These are phyloP conservation scores for Cryptotermes secundus DNA, from an alignment of 1,140 invertebrate genomes.

Conservation along the genomic window DNA sequence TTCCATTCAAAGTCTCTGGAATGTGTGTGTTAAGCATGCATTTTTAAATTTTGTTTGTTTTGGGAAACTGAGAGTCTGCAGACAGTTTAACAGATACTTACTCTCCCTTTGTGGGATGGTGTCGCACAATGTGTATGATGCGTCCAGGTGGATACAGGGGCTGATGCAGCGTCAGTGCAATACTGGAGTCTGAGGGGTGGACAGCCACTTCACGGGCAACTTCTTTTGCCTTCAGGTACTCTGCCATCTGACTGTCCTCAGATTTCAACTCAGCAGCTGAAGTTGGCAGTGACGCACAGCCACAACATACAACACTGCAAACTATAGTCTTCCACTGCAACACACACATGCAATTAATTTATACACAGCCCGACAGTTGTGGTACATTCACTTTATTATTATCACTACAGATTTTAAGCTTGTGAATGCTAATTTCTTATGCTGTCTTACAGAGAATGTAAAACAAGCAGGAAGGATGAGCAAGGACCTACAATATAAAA, in stretches of 20 bases:
- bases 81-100: conserved; percentile 54
- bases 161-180: conserved; percentile 75
- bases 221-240: conserved; percentile 63
- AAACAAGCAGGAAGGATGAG: too few relatives aligned
- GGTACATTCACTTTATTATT: too few relatives aligned
- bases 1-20: too few relatives aligned
- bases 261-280: conserved; percentile 66
- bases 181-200: conserved; percentile 68
- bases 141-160: conserved; percentile 85
- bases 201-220: conserved; percentile 60
- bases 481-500: too few relatives aligned
- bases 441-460: too few relatives aligned
- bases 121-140: conserved; percentile 87
- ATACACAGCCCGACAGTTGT: too few relatives aligned
- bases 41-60: too few relatives aligned
- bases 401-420: too few relatives aligned
- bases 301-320: conserved; percentile 78
- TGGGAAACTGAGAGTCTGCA: too few relatives aligned
- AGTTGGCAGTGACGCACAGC: conserved; percentile 64
- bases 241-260: conserved; percentile 59
- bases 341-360: too few relatives aligned
- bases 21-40: too few relatives aligned
- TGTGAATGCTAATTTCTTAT: too few relatives aligned
- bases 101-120: conserved; percentile 81
- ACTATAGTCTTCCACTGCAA: conserved; percentile 86